A percentile compares a stretch with the other conserved stretches of the same genome.
phyloP scores from a whole-genome alignment of 2,888 invertebrate genomes.

The Diarsia rubi region DNA sequence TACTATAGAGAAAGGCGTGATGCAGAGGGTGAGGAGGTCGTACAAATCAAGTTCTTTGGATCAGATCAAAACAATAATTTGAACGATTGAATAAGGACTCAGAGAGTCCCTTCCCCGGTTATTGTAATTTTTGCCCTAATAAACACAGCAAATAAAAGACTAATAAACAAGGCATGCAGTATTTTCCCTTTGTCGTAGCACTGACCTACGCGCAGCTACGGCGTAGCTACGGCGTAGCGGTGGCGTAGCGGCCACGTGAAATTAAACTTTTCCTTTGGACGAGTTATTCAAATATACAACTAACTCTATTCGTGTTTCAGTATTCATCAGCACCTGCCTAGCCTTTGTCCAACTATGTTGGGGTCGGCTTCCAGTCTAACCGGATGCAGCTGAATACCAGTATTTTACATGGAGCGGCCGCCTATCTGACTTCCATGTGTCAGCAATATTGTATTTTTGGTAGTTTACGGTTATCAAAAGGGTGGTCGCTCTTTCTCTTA shows the following conservation, averaged over 20 bases:
- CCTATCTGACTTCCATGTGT: neutral
- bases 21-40: neutral
- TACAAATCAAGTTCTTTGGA: neutral
- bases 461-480: neutral
- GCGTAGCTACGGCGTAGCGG: constrained; percentile 21
- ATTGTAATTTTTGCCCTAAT: neutral
- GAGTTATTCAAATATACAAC: neutral
- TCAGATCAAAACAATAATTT: neutral
- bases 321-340: neutral
- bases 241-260: constrained; percentile 26
- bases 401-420: too few relatives aligned
- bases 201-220: constrained; percentile 24
- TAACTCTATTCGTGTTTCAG: neutral
- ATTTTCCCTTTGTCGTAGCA: neutral
- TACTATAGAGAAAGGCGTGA: neutral
- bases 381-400: too few relatives aligned
- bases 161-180: neutral
- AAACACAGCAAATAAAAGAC: too few relatives aligned
- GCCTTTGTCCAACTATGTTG: too few relatives aligned
- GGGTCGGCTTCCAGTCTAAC: too few relatives aligned
- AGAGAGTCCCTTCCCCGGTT: neutral
- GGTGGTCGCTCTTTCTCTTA: neutral
- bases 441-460: neutral
- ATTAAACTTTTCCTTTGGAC: neutral
- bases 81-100: neutral